These are phyloP conservation scores for Lateolabrax maculatus DNA, from an alignment of 2,797 vertebrate species.

Conservation along the genomic window DNA sequence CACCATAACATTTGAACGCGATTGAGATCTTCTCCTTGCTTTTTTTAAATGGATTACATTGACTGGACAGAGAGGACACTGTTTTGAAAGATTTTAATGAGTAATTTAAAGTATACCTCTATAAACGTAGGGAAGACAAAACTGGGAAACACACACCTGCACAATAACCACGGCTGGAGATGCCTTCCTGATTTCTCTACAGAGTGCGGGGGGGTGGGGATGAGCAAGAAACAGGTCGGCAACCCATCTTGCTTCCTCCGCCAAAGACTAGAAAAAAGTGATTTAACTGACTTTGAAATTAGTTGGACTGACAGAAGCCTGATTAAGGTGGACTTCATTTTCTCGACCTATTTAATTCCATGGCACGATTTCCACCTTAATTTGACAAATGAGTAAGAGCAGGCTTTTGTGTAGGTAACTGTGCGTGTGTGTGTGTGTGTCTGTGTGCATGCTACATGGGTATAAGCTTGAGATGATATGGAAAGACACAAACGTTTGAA, in stretches of 20 bases:
- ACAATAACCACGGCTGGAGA: neutral
- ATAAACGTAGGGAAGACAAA: neutral
- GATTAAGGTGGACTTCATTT: constrained; percentile 65
- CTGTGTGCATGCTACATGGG: neutral
- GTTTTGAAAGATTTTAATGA: neutral
- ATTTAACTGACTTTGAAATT: constrained; percentile 55
- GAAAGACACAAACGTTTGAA: neutral
- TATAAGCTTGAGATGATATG: constrained; percentile 16
- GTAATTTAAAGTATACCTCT: neutral
- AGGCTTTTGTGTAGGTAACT: constrained; percentile 27
- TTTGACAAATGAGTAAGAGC: constrained; percentile 58
- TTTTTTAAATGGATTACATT: neutral
- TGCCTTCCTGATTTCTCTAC: neutral
- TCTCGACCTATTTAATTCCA: constrained; percentile 62
- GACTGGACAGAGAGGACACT: neutral
- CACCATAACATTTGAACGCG: neutral
- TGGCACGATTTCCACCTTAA: constrained; percentile 38
- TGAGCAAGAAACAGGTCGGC: neutral
- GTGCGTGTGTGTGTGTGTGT: constrained; percentile 7
- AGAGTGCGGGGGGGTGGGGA: no score
- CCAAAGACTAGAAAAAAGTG: constrained; percentile 38
- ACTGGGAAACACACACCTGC: neutral
- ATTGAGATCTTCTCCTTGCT: no score
- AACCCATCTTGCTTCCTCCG: constrained; percentile 2
- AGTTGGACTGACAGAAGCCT: constrained; percentile 44